phyloP scores from a whole-genome alignment of 2,888 invertebrate genomes.

The Nomada goodeniana region DNA sequence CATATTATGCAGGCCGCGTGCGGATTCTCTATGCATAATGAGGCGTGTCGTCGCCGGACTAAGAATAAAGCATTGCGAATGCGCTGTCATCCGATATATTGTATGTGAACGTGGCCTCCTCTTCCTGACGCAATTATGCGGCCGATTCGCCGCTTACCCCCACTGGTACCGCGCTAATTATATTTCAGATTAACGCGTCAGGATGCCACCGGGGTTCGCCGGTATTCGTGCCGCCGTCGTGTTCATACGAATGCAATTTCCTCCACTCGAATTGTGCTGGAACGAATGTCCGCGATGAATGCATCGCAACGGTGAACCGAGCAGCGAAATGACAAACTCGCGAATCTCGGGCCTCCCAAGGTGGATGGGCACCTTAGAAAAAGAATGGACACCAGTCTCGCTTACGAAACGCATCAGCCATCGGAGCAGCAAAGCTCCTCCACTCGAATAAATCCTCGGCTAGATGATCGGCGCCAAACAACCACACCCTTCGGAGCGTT shows the following conservation, averaged over 20 bases:
- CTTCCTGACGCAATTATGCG: slow-evolving; percentile 64
- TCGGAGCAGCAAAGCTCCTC: too few species aligned
- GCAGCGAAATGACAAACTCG: too few species aligned
- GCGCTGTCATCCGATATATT: slow-evolving; percentile 72
- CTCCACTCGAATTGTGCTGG: too few species aligned
- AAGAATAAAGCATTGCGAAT: slow-evolving; percentile 80
- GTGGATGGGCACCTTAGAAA: too few species aligned
- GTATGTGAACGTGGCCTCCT: slow-evolving; percentile 62
- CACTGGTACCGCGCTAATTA: slow-evolving; percentile 39
- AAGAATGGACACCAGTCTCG: too few species aligned
- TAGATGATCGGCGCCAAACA: not conserved
- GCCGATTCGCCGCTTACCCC: slow-evolving; percentile 30
- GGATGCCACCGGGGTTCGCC: slow-evolving; percentile 11
- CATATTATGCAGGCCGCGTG: slow-evolving; percentile 84
- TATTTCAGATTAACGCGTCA: slow-evolving; percentile 48
- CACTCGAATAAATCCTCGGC: not conserved
- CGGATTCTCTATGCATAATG: slow-evolving; percentile 83
- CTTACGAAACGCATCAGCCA: too few species aligned
- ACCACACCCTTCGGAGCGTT: too few species aligned
- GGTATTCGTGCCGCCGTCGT: not conserved
- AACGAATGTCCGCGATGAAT: too few species aligned
- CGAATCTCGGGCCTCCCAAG: too few species aligned
- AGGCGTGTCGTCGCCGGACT: slow-evolving; percentile 80
- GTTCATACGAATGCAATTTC: too few species aligned
- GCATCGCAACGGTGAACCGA: too few species aligned